phyloP scores from a whole-genome alignment of 2,113 vertebrate species.

The Antigone vipio region DNA sequence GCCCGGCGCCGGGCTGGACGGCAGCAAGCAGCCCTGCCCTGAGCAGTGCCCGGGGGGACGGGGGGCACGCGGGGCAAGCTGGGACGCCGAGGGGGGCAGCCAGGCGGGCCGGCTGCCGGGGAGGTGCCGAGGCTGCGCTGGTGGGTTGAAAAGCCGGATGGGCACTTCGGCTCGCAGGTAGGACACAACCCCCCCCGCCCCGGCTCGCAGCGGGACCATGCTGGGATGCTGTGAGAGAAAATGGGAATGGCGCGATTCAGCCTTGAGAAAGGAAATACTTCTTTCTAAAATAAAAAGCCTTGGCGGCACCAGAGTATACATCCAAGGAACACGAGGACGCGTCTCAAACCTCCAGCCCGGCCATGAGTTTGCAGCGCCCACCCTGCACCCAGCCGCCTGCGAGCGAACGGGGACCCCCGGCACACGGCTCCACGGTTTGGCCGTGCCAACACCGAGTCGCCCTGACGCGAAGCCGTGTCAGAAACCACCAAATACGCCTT shows the following conservation, averaged over 20 bases:
- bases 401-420: fast-evolving
- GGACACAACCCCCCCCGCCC: fast-evolving
- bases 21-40: background rate
- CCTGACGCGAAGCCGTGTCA: background rate
- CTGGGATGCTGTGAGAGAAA: background rate
- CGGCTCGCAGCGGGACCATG: fast-evolving
- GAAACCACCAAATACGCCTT: background rate
- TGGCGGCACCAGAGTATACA: background rate
- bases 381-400: background rate
- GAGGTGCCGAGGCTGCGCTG: too few relatives aligned
- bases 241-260: fast-evolving
- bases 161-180: background rate
- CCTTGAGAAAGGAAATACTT: background rate
- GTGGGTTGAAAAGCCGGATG: background rate
- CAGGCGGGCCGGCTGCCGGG: background rate
- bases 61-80: background rate
- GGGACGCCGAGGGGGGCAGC: fast-evolving
- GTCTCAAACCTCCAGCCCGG: background rate
- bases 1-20: background rate
- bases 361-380: background rate
- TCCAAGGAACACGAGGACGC: background rate
- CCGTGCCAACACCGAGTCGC: fast-evolving
- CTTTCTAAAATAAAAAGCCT: background rate
- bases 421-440: fast-evolving
- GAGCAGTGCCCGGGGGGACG: fast-evolving